Evolutionary conservation across 2,113 vertebrate genomes (phyloP), one percentile per base, ranked within the genome.

Genomic region (Ictalurus punctatus): DNA sequence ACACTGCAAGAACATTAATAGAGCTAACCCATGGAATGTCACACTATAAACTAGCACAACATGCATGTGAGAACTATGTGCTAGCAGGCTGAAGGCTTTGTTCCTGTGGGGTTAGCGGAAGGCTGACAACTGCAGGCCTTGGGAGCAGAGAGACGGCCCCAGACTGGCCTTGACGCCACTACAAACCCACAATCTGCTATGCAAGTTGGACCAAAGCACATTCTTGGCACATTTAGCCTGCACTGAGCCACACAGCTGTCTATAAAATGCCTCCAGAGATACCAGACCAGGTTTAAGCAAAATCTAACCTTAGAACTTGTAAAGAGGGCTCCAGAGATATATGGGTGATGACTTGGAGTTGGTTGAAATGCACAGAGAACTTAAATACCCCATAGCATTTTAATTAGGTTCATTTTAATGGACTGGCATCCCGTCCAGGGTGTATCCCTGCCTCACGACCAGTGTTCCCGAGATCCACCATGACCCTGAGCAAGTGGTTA

Each of bases 101-200:
- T 88, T 89, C 44, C 87, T 89, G 81, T 91, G 58, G 61, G 76
- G 58, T 92, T 78, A 74, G 86, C 21, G 71, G 73, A 67, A 52
- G 52, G 48, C n/a, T 83, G 93, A 94, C 93, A 95, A 94, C 95
- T 95, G 95, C 88, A 92, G 78, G 89, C 91, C 91, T 92, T 87
- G 92, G 87, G 54, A 87, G 91, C 86, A 87, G 73, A 73, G 88
- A 10, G 83, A 91, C 54, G 58, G 30, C 58, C 30, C 40, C 76
- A 54, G 90, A 92, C 85, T 84, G 86, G 89, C 91, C 91, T 90
- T 69, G 89, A 92, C 73, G 90, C 92, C 94, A 90, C 90, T 83
- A 82, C 90, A 90, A 90, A 91, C 90, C 92, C 79, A 89, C 88
- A 89, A 85, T 89, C 78, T 84, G 40, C 65, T 48, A 23, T 86